These are phyloP conservation scores for Ceryle rudis DNA, from an alignment of 2,797 vertebrate species.

Conservation along the genomic window DNA sequence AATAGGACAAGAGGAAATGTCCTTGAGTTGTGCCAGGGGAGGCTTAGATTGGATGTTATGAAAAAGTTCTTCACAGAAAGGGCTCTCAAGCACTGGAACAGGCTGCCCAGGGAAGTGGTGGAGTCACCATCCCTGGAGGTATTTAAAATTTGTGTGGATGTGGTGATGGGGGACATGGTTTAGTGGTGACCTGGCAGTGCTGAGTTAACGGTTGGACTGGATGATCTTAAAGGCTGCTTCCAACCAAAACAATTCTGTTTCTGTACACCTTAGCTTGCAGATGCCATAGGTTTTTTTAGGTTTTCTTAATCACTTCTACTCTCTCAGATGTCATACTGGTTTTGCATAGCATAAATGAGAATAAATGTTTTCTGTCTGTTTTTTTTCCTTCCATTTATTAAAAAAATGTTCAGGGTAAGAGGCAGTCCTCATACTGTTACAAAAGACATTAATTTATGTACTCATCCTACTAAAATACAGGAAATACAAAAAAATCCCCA, in stretches of 20 bases:
- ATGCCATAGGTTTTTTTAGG: background rate
- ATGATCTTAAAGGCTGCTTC: background rate
- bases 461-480: background rate
- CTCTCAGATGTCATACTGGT: background rate
- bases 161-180: too few species aligned
- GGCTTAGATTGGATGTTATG: background rate
- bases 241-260: background rate
- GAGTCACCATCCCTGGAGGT: background rate
- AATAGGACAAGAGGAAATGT: background rate
- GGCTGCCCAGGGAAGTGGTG: background rate
- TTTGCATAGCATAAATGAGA: background rate
- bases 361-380: background rate
- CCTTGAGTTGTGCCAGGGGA: background rate
- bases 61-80: background rate
- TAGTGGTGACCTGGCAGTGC: background rate
- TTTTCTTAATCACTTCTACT: background rate
- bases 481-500: background rate
- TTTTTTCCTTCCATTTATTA: background rate
- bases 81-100: background rate
- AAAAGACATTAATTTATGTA: background rate
- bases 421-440: background rate
- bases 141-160: background rate
- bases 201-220: background rate
- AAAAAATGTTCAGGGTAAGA: background rate
- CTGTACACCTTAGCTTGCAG: background rate